Conservation (phyloP, 2,797 vertebrate species). For the Mycteria americana region DNA sequence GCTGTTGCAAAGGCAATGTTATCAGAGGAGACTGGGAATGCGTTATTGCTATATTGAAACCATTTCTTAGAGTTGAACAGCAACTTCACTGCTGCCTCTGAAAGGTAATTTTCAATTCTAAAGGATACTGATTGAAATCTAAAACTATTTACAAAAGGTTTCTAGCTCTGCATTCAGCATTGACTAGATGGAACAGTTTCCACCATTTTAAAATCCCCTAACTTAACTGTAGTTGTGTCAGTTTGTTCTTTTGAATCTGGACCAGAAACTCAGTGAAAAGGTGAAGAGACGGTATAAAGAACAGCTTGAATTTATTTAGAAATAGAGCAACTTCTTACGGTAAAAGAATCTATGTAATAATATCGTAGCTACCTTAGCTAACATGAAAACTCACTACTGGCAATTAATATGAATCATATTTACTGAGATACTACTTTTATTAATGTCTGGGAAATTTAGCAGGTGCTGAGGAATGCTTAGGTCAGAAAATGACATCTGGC, state of each 20-base stretch:
- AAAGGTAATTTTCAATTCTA: not conserved
- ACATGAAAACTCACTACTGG: not conserved
- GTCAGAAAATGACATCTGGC: not conserved
- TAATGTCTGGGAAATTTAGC: not conserved
- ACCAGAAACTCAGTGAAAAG: rapidly evolving
- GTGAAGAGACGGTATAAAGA: not conserved
- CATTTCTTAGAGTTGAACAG: not conserved
- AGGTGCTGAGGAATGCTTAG: not conserved
- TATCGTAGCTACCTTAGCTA: not conserved
- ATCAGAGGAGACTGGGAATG: not conserved
- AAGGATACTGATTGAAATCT: not conserved
- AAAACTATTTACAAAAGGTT: not conserved
- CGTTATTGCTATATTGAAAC: not conserved
- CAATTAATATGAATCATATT: not conserved
- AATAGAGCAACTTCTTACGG: not conserved
- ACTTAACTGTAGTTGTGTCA: not conserved
- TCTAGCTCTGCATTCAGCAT: not conserved
- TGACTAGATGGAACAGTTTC: not conserved
- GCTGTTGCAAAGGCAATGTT: not conserved
- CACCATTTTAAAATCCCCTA: not conserved
- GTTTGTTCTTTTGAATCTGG: not conserved
- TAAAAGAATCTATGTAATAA: not conserved
- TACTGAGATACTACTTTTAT: not conserved
- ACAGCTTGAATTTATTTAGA: not conserved
- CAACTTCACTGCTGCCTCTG: not conserved